Evolutionary conservation across 2,888 invertebrate genomes (phyloP), one percentile per base, ranked within the genome.

Genomic region (Acronicta psi): DNA sequence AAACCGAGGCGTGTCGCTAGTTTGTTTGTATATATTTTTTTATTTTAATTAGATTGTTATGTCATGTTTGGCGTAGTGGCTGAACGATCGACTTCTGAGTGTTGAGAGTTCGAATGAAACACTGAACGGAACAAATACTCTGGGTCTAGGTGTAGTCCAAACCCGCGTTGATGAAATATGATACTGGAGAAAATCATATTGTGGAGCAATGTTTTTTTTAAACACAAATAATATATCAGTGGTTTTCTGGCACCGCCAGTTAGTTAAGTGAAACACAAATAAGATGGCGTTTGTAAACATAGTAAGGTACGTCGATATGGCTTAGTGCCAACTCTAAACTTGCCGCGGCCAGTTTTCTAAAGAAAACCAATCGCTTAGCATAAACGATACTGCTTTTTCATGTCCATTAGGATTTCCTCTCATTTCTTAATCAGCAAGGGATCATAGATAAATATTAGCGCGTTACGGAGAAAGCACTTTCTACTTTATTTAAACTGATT

Each of bases 341-440:
- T 25, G 76, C 46, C 52, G 20, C 17, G 51, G 40, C 69, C 23
- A 70, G 72, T 75, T 80, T 79, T 76, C 79, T 78, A 66, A 59
- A 69, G 69, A 69, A 76, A 71, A 72, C 52, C 49, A 55, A 72
- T 46, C 55, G 45, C 23, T 57, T 62, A 61, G 44, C 54, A 65
- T 67, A 65, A 65, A 52, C 59, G 69, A 41, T 62, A 67, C 71
- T 29, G 70, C 71, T 73, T 81, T 77, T 71, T 65, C 69, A 65
- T 31, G 52, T 50, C 44, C 54, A 62, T 58, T 60, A 45, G 57
- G 62, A 72, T 59, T 80, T 78, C 79, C 77, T 69, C 66, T 65
- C 55, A 52, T 68, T 76, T 62, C 50, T 63, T 72, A 62, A 68
- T 73, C 61, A 50, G 44, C 20, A 73, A 47, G 69, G 41, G 43